phyloP scores from a whole-genome alignment of 2,888 invertebrate species.

The Troides oblongomaculatus region DNA sequence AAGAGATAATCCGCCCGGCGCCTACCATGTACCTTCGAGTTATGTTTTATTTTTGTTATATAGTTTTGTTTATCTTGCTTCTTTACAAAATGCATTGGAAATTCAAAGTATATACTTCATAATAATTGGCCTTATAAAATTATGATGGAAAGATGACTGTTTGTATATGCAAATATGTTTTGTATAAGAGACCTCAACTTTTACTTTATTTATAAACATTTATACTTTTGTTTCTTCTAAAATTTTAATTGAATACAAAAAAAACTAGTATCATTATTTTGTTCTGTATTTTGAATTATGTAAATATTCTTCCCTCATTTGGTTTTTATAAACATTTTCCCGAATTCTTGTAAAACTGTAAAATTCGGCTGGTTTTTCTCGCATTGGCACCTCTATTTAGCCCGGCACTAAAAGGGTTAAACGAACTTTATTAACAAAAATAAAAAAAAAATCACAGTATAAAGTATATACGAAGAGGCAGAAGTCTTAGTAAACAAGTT shows the following conservation, averaged over 20 bases:
- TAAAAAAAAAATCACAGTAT: too few species aligned
- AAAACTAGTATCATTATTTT: neutral
- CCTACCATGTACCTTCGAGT: neutral
- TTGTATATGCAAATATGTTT: conserved; percentile 10
- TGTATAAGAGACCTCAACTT: neutral
- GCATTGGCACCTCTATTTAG: neutral
- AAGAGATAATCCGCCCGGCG: too few species aligned
- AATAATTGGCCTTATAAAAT: conserved; percentile 1
- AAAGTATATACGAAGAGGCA: too few species aligned
- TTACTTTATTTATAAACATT: neutral
- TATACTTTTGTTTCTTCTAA: neutral
- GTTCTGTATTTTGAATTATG: neutral
- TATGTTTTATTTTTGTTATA: neutral
- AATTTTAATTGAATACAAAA: neutral
- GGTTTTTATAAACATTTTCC: conserved; percentile 7
- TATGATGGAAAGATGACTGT: neutral
- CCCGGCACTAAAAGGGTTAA: neutral
- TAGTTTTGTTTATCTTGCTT: conserved; percentile 5
- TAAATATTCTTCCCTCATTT: conserved; percentile 9
- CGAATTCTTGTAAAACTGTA: neutral
- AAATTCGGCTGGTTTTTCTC: neutral
- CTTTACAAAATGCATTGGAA: conserved; percentile 9
- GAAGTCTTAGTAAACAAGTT: too few species aligned
- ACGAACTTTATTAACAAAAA: too few species aligned
- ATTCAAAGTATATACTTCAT: conserved; percentile 10